Evolutionary conservation across 30 jellyfish, hydroid and myxozoan species (phyloP).

Genomic region (Chrysaora quinquecirrha): DNA sequence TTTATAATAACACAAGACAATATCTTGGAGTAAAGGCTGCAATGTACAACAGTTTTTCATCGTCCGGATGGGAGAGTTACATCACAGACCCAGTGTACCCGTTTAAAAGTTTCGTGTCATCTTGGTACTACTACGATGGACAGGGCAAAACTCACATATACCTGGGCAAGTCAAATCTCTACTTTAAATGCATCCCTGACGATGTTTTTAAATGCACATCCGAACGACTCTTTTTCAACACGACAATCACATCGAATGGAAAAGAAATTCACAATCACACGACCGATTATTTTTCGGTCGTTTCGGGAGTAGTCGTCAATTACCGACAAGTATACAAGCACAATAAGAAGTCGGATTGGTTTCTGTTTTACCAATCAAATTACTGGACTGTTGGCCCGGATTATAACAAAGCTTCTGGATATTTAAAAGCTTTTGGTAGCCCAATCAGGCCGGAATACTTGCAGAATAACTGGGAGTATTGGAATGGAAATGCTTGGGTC

Average conservation of each 20-base stretch:
- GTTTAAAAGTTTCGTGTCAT: not conserved
- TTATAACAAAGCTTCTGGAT: too few species aligned
- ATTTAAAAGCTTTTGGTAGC: too few species aligned
- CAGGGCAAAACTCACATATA: not conserved
- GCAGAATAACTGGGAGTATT: too few species aligned
- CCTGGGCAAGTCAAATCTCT: not conserved
- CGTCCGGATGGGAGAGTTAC: not conserved
- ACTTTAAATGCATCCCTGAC: slow-evolving; percentile 4
- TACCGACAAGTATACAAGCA: slow-evolving; percentile 59
- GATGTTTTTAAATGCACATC: slow-evolving; percentile 49
- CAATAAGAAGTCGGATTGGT: slow-evolving; percentile 21
- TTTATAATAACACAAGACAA: not conserved
- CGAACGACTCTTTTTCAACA: slow-evolving; percentile 13
- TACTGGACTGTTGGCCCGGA: too few species aligned
- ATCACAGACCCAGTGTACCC: not conserved
- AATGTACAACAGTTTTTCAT: not conserved
- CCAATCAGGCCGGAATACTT: too few species aligned
- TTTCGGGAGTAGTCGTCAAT: not conserved
- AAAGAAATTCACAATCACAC: slow-evolving; percentile 1
- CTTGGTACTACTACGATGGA: not conserved
- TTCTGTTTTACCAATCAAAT: too few species aligned
- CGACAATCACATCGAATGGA: slow-evolving; percentile 21
- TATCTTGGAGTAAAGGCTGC: not conserved
- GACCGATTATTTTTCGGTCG: slow-evolving; percentile 20
- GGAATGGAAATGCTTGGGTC: too few species aligned